Conservation (phyloP, 2,113 vertebrate species). For the Eudorcas thomsonii region DNA sequence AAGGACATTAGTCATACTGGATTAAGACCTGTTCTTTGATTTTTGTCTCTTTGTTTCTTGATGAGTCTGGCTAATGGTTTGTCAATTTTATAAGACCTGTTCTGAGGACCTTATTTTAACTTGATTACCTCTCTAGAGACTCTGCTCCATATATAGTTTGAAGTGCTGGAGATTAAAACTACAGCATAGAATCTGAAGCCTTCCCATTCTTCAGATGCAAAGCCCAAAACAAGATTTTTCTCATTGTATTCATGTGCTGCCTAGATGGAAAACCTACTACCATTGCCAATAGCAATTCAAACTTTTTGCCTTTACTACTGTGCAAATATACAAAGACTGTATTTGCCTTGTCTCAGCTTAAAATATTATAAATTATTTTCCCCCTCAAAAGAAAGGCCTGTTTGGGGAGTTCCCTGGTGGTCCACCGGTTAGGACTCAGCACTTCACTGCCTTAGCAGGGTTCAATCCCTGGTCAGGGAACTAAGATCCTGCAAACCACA, state of each 20-base stretch:
- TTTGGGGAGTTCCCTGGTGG: neutral
- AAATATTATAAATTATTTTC: neutral
- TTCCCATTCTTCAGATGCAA: neutral
- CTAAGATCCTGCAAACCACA: neutral
- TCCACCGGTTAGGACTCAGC: neutral
- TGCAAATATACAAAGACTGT: neutral
- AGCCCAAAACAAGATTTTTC: neutral
- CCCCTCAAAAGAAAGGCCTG: neutral
- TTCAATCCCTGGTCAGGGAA: neutral
- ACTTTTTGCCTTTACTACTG: neutral
- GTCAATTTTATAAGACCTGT: neutral
- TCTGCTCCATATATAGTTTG: neutral
- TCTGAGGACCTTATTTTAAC: neutral
- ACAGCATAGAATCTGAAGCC: neutral
- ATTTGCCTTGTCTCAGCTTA: neutral
- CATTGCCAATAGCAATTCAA: neutral
- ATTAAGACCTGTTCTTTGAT: neutral
- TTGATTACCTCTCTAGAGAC: neutral
- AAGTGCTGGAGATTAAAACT: neutral
- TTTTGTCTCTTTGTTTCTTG: too few relatives aligned
- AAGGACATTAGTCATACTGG: neutral
- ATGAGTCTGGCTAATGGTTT: too few relatives aligned
- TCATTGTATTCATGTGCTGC: neutral
- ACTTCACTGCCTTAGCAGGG: neutral
- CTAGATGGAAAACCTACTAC: neutral